These are phyloP conservation scores for Pecten maximus DNA, from an alignment of 2,888 invertebrate genomes.

Conservation along the genomic window DNA sequence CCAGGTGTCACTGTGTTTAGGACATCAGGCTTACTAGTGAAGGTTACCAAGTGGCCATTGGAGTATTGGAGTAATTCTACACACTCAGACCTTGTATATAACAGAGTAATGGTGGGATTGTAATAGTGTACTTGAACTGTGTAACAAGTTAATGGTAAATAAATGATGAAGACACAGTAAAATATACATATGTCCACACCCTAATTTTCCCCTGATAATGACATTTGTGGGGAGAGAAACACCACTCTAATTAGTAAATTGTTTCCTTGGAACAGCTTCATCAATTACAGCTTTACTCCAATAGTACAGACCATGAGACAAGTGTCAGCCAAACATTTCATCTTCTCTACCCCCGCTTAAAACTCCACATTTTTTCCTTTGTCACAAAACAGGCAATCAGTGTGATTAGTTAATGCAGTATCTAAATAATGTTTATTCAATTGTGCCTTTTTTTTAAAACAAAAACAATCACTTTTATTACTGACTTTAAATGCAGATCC, in stretches of 20 bases:
- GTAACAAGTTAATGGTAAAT: not conserved
- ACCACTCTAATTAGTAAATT: not conserved
- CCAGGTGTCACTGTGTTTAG: no score
- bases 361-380: not conserved
- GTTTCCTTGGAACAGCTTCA: not conserved
- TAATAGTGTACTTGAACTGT: not conserved
- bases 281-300: not conserved
- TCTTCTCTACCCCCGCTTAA: not conserved
- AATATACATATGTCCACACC: not conserved
- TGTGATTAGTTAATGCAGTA: not conserved
- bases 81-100: no score
- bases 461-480: not conserved
- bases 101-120: no score
- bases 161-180: not conserved
- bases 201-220: not conserved
- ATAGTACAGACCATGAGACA: not conserved
- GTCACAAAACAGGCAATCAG: not conserved
- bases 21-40: no score
- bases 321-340: not conserved
- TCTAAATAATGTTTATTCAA: not conserved
- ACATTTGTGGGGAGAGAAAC: not conserved
- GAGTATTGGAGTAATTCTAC: no score
- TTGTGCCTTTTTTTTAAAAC: no score
- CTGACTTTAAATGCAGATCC: no score
- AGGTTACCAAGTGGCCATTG: no score